These are phyloP conservation scores for Pachliopta kotzebuea DNA, from an alignment of 2,888 invertebrate genomes.

Conservation along the genomic window DNA sequence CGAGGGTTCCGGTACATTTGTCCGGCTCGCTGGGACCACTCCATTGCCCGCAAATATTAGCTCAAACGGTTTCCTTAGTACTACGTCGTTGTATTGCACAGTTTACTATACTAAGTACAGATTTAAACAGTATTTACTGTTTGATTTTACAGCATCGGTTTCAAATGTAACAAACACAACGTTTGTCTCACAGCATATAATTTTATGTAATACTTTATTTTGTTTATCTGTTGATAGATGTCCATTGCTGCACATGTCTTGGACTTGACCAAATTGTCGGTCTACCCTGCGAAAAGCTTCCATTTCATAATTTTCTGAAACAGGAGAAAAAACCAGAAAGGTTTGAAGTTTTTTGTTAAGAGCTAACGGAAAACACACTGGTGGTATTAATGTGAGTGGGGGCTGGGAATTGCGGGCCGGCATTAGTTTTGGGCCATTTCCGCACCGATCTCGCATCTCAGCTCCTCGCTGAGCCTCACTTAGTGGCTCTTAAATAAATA, in stretches of 20 bases:
- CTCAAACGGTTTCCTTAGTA: constrained; percentile 40
- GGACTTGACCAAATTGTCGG: too few relatives aligned
- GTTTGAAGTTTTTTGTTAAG: constrained; percentile 2
- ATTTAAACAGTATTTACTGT: not conserved
- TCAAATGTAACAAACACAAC: not conserved
- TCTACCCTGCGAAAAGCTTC: too few relatives aligned
- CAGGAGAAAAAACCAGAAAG: not conserved
- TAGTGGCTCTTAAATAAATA: constrained; percentile 74
- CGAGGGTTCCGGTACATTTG: constrained; percentile 52
- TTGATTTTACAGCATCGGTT: not conserved
- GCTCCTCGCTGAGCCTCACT: constrained; percentile 49
- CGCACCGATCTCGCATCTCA: constrained; percentile 64
- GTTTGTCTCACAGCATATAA: too few relatives aligned
- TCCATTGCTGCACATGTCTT: too few relatives aligned
- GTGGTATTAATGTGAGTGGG: constrained; percentile 8
- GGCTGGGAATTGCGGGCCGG: constrained; percentile 34
- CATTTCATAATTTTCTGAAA: too few relatives aligned
- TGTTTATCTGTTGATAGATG: too few relatives aligned
- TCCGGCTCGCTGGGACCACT: constrained; percentile 38
- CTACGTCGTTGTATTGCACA: constrained; percentile 7
- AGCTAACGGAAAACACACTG: constrained; percentile 5
- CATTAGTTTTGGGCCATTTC: constrained; percentile 75
- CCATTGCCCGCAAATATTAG: constrained; percentile 57
- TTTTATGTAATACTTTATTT: too few relatives aligned
- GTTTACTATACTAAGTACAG: not conserved